A percentile compares a stretch with the other conserved stretches of the same genome.
These are phyloP conservation scores for Argyrosomus regius DNA, from an alignment of 2,797 vertebrate species.

Conservation along the genomic window DNA sequence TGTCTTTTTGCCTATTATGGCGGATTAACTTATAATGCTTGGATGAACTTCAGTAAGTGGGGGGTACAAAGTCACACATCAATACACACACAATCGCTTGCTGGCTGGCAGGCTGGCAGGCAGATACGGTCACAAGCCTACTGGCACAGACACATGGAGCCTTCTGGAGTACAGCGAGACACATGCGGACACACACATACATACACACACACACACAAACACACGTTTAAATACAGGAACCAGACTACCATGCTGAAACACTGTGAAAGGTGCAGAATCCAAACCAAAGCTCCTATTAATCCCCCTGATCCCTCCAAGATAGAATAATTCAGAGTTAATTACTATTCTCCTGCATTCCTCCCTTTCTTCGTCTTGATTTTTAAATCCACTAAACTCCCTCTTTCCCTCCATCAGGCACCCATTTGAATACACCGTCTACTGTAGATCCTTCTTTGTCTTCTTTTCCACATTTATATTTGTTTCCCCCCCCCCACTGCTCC, in stretches of 20 bases:
- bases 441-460: slow-evolving; percentile 61
- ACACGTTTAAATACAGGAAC: slow-evolving; percentile 56
- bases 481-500: slow-evolving; percentile 33
- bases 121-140: slow-evolving; percentile 79
- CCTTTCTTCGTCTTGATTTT: slow-evolving; percentile 59
- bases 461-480: slow-evolving; percentile 55
- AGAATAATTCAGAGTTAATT: slow-evolving; percentile 82
- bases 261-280: slow-evolving; percentile 73
- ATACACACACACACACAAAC: slow-evolving; percentile 25
- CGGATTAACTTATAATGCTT: slow-evolving; percentile 88
- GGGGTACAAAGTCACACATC: slow-evolving; percentile 83
- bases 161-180: slow-evolving; percentile 70
- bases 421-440: slow-evolving; percentile 59
- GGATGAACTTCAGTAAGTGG: slow-evolving; percentile 83
- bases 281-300: slow-evolving; percentile 77
- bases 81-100: slow-evolving; percentile 73
- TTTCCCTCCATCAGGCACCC: slow-evolving; percentile 40
- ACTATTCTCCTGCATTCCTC: slow-evolving; percentile 70
- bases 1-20: slow-evolving; percentile 85
- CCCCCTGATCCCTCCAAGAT: slow-evolving; percentile 75
- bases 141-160: slow-evolving; percentile 76
- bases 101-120: slow-evolving; percentile 64
- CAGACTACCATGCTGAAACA: slow-evolving; percentile 65
- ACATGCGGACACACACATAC: slow-evolving; percentile 42
- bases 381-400: slow-evolving; percentile 71